Base-by-base conservation (phyloP, 2,113 vertebrate genomes). In the Agapornis roseicollis region DNA sequence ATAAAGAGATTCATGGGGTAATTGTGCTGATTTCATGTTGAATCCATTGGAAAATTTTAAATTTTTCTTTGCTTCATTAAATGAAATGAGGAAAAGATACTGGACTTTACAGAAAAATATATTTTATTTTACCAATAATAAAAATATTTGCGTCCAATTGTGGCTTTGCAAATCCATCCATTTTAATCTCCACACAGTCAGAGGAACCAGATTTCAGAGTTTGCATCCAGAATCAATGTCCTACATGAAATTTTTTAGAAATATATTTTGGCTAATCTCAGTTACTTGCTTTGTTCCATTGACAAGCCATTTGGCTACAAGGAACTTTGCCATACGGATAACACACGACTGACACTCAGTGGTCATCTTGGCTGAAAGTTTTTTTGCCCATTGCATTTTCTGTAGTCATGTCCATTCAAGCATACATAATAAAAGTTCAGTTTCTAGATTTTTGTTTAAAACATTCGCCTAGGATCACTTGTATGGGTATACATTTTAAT, bases 361-460 rank as follows among this genome's bases (percentile, higher is more conserved):
- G 37, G 60, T 94, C 28, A 18, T 85, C 68, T 56, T 93, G 39
- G 29, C 42, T 95, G 56, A 92, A 47, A 46, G 71, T 73, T 69
- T 46, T 80, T 79, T 85, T 85, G 49, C 60, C 42, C 61, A 82
- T 73, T 87, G 63, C 42, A 42, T 70, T 89, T 92, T 94, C 87
- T 80, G 79, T 52, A 95, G 66, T 78, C 53, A 44, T 90, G 64
- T 71, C 85, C n/a, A 92, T 87, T 86, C 92, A 93, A 93, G 78
- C 23, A 94, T 71, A 70, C 88, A 78, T 55, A 93, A 84, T 89
- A 96, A 63, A 92, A 77, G 73, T 87, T 93, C 88, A 82, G 41
- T 92, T 96, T 95, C 91, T 96, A 84, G 70, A 74, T 96, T 90
- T 95, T 88, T 94, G 60, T 93, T 85, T 74, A 80, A 74, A 46